phyloP scores from a whole-genome alignment of 2,113 vertebrate species.

The Pseudolaguvia tuberculata region DNA sequence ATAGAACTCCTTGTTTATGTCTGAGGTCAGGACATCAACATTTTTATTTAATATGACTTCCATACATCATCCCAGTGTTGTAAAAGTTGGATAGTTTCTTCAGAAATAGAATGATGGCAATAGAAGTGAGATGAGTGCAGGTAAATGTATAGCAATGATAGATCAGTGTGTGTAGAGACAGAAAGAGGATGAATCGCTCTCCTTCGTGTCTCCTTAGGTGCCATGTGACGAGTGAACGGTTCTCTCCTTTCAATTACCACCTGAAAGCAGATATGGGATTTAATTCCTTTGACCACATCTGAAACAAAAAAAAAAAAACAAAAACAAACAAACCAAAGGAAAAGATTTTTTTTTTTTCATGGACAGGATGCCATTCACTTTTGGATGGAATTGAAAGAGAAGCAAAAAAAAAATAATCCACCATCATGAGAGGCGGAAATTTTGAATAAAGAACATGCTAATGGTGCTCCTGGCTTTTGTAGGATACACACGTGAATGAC shows the following conservation, averaged over 20 bases:
- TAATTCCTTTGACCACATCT: conserved; percentile 57
- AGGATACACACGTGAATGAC: conserved; percentile 38
- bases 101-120: conserved; percentile 6
- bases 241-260: conserved; percentile 51
- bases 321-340: neutral
- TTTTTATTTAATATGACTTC: neutral
- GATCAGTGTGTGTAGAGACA: neutral
- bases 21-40: neutral
- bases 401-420: no score
- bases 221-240: conserved; percentile 59
- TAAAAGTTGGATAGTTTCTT: conserved; percentile 23
- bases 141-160: conserved; percentile 1
- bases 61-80: conserved; percentile 3
- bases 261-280: conserved; percentile 63
- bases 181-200: conserved; percentile 26
- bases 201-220: conserved; percentile 50
- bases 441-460: conserved; percentile 43
- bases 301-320: conserved; percentile 37
- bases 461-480: conserved; percentile 51
- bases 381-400: conserved; percentile 63
- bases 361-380: conserved; percentile 67
- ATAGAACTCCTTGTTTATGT: conserved; percentile 3
- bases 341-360: conserved; percentile 43
- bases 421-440: conserved; percentile 6
- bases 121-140: conserved; percentile 10